phyloP scores from a whole-genome alignment of 2,888 invertebrate species.

The Hyppa rectilinea region DNA sequence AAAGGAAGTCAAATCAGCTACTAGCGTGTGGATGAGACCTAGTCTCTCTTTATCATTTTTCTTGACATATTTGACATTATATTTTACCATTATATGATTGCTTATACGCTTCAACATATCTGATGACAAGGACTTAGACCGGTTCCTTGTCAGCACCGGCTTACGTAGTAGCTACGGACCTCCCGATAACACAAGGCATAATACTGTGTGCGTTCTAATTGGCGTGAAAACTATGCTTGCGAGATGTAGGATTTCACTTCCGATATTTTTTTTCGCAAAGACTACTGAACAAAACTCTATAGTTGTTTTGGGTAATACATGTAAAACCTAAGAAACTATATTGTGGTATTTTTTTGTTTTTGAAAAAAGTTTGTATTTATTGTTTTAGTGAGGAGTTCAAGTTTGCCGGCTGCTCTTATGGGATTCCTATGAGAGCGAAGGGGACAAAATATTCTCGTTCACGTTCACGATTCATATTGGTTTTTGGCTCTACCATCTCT shows the following conservation, averaged over 20 bases:
- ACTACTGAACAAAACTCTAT: background rate
- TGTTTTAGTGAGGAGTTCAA: constrained; percentile 11
- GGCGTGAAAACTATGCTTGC: constrained; percentile 74
- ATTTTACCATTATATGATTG: constrained; percentile 86
- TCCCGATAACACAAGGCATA: constrained; percentile 61
- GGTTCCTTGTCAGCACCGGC: constrained; percentile 86
- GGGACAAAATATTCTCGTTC: constrained; percentile 39
- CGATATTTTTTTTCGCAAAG: constrained; percentile 44
- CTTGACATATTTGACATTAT: constrained; percentile 87
- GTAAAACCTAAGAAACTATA: background rate
- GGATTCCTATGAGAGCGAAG: constrained; percentile 49
- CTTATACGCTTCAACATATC: constrained; percentile 84
- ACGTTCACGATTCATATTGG: constrained; percentile 31
- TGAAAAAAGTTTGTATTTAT: background rate
- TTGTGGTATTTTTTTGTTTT: constrained; percentile 25
- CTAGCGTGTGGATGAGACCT: constrained; percentile 87
- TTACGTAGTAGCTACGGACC: constrained; percentile 89
- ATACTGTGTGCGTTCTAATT: constrained; percentile 63
- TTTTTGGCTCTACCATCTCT: constrained; percentile 55
- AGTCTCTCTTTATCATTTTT: constrained; percentile 87
- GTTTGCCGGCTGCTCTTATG: constrained; percentile 46
- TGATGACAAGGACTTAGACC: constrained; percentile 86
- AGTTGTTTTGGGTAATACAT: background rate
- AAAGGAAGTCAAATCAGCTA: constrained; percentile 89
- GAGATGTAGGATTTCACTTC: constrained; percentile 79